Evolutionary conservation across 2,797 vertebrate genomes (phyloP).

Genomic region (Ceryle rudis): DNA sequence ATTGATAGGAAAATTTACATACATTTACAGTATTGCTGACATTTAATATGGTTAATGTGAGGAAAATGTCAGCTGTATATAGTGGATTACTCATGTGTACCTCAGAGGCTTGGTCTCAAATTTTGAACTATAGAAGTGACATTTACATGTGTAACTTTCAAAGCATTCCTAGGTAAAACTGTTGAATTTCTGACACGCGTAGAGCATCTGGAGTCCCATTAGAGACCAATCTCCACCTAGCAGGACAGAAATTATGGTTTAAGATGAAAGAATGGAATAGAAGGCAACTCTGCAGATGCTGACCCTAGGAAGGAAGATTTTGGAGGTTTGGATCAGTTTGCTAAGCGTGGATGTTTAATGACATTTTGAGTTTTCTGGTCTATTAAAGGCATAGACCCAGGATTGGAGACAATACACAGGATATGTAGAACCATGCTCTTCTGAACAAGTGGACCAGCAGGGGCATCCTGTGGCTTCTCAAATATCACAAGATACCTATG

Average conservation of each 20-base stretch:
- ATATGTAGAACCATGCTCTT: not conserved
- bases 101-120: not conserved
- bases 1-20: not conserved
- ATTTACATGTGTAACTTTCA: not conserved
- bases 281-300: not conserved
- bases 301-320: not conserved
- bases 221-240: not conserved
- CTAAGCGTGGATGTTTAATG: not conserved
- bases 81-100: not conserved
- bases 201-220: not conserved
- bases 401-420: not conserved
- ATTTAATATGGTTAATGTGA: not conserved
- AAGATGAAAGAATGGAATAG: not conserved
- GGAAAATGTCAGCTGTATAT: not conserved
- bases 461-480: constrained; percentile 9
- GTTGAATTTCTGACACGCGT: not conserved
- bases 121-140: not conserved
- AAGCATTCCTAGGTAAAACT: not conserved
- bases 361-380: not conserved
- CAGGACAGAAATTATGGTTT: not conserved
- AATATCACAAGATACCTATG: not conserved
- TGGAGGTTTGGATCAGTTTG: not conserved
- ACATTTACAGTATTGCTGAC: not conserved
- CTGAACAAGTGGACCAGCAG: not conserved
- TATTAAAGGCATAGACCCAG: not conserved